Evolutionary conservation across 1,140 invertebrate species (phyloP).

Genomic region (Euschistus heros): DNA sequence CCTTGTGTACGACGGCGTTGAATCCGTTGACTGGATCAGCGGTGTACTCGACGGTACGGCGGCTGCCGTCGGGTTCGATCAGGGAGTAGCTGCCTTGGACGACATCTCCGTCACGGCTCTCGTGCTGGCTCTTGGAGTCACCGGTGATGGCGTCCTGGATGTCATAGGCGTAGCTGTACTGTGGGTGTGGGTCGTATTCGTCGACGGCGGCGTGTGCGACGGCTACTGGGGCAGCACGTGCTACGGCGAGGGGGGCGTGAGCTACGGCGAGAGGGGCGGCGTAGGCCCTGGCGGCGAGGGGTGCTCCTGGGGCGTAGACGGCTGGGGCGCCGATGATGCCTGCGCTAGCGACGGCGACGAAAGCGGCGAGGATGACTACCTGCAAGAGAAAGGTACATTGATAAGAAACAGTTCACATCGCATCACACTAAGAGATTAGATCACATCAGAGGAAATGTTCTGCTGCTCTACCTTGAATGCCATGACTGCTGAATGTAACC

Average conservation of each 20-base stretch:
- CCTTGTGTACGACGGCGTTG: conserved; percentile 15
- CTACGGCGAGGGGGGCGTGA: conserved; percentile 11
- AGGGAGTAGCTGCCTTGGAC: conserved; percentile 4
- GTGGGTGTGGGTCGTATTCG: conserved; percentile 39
- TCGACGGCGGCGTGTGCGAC: conserved; percentile 27
- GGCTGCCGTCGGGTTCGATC: conserved; percentile 3
- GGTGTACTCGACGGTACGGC: conserved; percentile 8
- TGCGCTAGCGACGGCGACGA: conserved; percentile 32
- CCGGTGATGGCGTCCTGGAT: conserved; percentile 26
- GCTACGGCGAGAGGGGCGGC: conserved; percentile 26
- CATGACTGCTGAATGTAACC: no score
- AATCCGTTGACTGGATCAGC: conserved; percentile 8
- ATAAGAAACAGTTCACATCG: no score
- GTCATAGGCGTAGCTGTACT: conserved; percentile 31
- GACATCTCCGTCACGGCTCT: conserved; percentile 6
- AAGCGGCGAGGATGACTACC: conserved; percentile 32
- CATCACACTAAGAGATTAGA: no score
- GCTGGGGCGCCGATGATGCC: conserved; percentile 30
- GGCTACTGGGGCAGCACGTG: neutral
- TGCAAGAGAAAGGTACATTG: conserved; percentile 19
- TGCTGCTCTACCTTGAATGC: no score
- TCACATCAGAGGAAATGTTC: no score
- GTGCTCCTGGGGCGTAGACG: conserved; percentile 28
- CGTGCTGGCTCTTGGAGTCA: conserved; percentile 13
- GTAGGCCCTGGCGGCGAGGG: conserved; percentile 24